Evolutionary conservation across 1,140 invertebrate genomes (phyloP), one percentile per base, ranked within the genome.

Genomic region (Achroia grisella): DNA sequence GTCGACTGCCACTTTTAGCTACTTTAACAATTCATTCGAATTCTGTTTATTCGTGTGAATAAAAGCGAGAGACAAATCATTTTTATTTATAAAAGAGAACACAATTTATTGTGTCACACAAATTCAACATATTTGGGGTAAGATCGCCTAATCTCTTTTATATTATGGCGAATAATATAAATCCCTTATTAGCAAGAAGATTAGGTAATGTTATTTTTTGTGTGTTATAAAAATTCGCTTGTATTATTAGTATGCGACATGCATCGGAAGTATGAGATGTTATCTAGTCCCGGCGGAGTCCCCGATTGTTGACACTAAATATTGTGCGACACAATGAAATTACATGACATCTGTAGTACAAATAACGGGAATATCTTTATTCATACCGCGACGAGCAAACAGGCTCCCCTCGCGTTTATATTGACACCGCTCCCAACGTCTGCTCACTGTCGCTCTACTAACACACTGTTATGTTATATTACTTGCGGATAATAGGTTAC

Each of bases 281-380:
- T 84, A 84, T 84, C 80, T 69, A 37, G 52, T 70, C 60, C 60
- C 59, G 47, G 34, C 55, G 63, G 62, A 60, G 52, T 69, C 71
- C 68, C 77, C 78, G 78, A 57, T 68, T 85, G 77, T 85, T 85
- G 81, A 78, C 73, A 79, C 77, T 82, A 85, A 82, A 85, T 82
- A 80, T 85, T 85, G 76, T 64, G 75, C 67, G 69, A 70, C 71
- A 85, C 81, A 85, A 82, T 85, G 70, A 82, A 71, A 81, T 82
- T 82, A 85, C 78, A 82, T 82, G 78, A 85, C 81, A 85, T 85
- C 81, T 85, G 81, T 82, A 85, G 48, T 76, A 77, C 81, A 82
- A 85, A 85, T 84, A 82, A 84, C 78, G 76, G 69, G 76, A 80
- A 82, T 85, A 85, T 85, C 78, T 85, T 85, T 82, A 85, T 85